A percentile compares a stretch with the other conserved stretches of the same genome.
phyloP scores from a whole-genome alignment of 2,888 invertebrate genomes.

The Lapara coniferarum region DNA sequence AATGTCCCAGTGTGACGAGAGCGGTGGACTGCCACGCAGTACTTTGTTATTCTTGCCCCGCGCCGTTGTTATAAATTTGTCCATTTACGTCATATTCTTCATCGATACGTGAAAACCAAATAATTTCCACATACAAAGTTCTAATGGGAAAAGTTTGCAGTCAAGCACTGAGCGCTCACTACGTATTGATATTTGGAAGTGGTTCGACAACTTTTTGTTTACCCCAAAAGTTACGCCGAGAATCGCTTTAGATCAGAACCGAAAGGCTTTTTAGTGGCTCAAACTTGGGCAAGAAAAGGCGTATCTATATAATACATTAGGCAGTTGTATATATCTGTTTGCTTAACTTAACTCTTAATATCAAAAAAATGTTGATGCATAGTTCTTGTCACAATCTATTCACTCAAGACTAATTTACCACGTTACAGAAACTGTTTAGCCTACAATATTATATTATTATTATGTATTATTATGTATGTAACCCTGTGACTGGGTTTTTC shows the following conservation, averaged over 20 bases:
- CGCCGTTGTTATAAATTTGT: too few species aligned
- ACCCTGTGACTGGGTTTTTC: too few species aligned
- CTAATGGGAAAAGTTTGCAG: conserved; percentile 71
- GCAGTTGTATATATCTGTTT: not conserved
- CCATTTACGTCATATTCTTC: conserved; percentile 25
- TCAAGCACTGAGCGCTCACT: conserved; percentile 56
- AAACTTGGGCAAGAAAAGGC: not conserved
- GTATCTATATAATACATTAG: not conserved
- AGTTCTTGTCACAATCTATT: too few species aligned
- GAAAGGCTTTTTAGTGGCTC: conserved; percentile 16
- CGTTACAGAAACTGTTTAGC: too few species aligned
- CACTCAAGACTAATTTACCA: too few species aligned
- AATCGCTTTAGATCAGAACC: conserved; percentile 23
- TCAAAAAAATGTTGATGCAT: not conserved
- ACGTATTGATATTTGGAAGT: conserved; percentile 53
- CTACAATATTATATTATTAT: too few species aligned
- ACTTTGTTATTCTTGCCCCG: too few species aligned
- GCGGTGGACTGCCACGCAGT: too few species aligned
- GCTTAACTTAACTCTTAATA: too few species aligned
- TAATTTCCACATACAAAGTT: conserved; percentile 67
- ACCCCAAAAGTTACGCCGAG: conserved; percentile 41
- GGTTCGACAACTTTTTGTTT: conserved; percentile 54
- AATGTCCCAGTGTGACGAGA: too few species aligned
- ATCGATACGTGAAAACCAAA: conserved; percentile 47
- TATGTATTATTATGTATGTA: too few species aligned